A percentile compares a stretch with the other conserved stretches of the same genome.
phyloP scores from a whole-genome alignment of 2,888 invertebrate species.

The Eubasilissa splendida region DNA sequence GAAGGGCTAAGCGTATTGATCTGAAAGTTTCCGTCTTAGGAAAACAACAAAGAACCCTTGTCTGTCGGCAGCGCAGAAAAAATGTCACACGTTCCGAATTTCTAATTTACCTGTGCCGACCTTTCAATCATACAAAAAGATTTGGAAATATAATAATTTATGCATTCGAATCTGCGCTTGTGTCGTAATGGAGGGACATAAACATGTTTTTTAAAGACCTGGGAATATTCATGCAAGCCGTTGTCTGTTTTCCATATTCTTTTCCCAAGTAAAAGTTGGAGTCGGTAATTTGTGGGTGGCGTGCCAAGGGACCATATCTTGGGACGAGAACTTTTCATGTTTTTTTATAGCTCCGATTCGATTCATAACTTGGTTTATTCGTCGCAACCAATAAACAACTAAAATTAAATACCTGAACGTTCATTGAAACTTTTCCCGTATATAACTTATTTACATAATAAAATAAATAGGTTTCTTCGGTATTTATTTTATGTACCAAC shows the following conservation, averaged over 20 bases:
- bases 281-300: slow-evolving; percentile 46
- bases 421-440: slow-evolving; percentile 44
- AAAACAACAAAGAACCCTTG: slow-evolving; percentile 43
- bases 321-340: slow-evolving; percentile 45
- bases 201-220: slow-evolving; percentile 34
- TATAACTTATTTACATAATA: slow-evolving; percentile 39
- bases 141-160: slow-evolving; percentile 33
- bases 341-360: slow-evolving; percentile 47
- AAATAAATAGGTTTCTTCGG: slow-evolving; percentile 32
- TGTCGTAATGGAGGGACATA: slow-evolving; percentile 24
- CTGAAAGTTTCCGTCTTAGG: slow-evolving; percentile 37
- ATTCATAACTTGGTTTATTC: slow-evolving; percentile 47
- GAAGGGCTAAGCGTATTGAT: slow-evolving; percentile 51
- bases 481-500: slow-evolving; percentile 30
- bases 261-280: slow-evolving; percentile 32
- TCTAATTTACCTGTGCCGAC: slow-evolving; percentile 56
- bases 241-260: slow-evolving; percentile 46
- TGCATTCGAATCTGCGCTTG: slow-evolving; percentile 27
- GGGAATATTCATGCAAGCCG: slow-evolving; percentile 49
- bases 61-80: slow-evolving; percentile 19
- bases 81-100: slow-evolving; percentile 55
- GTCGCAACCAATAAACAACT: slow-evolving; percentile 51
- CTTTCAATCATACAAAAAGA: slow-evolving; percentile 44
- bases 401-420: slow-evolving; percentile 45
- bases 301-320: slow-evolving; percentile 41